Percentiles rank a stretch among this genome's conserved stretches.
Conservation (phyloP, 2,888 invertebrate genomes). For the Drosophila eohydei region DNA sequence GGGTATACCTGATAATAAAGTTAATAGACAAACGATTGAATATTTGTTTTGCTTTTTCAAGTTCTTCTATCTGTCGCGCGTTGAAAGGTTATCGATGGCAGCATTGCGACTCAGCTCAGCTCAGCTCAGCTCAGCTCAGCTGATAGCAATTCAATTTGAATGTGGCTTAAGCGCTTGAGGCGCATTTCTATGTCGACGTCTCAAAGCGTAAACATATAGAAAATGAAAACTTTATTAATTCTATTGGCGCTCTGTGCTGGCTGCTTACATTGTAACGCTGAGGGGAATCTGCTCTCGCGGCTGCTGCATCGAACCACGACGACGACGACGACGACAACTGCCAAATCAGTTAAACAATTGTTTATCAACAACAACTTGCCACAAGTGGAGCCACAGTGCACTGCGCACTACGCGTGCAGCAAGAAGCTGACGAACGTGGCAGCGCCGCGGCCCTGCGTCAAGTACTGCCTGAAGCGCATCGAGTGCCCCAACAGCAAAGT, state of each 20-base stretch:
- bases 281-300: constrained; percentile 34
- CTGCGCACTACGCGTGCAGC: constrained; percentile 63
- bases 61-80: constrained; percentile 9
- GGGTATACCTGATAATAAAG: neutral
- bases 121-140: neutral
- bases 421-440: constrained; percentile 67
- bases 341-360: constrained; percentile 26
- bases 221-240: constrained; percentile 53
- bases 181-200: constrained; percentile 31
- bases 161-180: neutral
- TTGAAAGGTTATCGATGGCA: constrained; percentile 44
- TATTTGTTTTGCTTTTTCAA: constrained; percentile 4
- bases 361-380: constrained; percentile 72
- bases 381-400: constrained; percentile 61
- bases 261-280: constrained; percentile 15
- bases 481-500: constrained; percentile 62
- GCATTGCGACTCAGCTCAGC: constrained; percentile 11
- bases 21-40: neutral
- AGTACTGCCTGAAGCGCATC: constrained; percentile 75
- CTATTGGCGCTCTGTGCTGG: constrained; percentile 24
- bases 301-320: constrained; percentile 39
- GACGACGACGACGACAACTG: constrained; percentile 47
- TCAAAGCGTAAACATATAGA: constrained; percentile 27
- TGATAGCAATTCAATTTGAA: constrained; percentile 16
- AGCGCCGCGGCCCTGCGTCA: constrained; percentile 70